A percentile compares a stretch with the other conserved stretches of the same genome.
phyloP scores from a whole-genome alignment of 2,113 vertebrate genomes.

The Nestor notabilis region DNA sequence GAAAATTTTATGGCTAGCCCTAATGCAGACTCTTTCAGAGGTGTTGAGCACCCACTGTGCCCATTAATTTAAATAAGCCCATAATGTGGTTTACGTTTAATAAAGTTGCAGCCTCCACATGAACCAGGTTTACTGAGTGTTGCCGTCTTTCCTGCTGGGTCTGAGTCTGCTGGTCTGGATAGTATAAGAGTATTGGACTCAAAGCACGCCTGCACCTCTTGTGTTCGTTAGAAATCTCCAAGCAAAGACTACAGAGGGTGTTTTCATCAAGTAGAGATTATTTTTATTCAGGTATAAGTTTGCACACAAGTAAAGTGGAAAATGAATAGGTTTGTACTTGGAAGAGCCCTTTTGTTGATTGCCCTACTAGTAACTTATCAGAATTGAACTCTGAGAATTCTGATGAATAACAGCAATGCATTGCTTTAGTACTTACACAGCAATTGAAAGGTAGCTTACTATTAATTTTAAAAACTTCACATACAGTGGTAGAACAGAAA shows the following conservation, averaged over 20 bases:
- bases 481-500: neutral
- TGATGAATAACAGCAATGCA: neutral
- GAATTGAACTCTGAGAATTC: neutral
- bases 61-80: conserved; percentile 67
- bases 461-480: neutral
- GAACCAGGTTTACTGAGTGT: conserved; percentile 65
- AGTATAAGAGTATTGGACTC: neutral
- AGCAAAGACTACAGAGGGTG: neutral
- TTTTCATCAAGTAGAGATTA: neutral
- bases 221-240: neutral
- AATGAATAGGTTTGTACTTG: neutral
- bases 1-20: conserved; percentile 43
- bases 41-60: conserved; percentile 64
- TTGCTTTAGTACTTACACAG: neutral
- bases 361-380: neutral
- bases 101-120: conserved; percentile 61
- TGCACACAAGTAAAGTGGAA: neutral
- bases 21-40: conserved; percentile 53
- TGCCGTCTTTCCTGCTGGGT: conserved; percentile 56
- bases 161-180: conserved; percentile 33
- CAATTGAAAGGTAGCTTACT: neutral
- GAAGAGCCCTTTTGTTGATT: neutral
- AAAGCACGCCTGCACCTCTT: neutral
- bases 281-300: neutral
- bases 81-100: conserved; percentile 68